These are phyloP conservation scores for Caenorhabditis sp. DNA, from an alignment of 2,888 invertebrate species.

Conservation along the genomic window DNA sequence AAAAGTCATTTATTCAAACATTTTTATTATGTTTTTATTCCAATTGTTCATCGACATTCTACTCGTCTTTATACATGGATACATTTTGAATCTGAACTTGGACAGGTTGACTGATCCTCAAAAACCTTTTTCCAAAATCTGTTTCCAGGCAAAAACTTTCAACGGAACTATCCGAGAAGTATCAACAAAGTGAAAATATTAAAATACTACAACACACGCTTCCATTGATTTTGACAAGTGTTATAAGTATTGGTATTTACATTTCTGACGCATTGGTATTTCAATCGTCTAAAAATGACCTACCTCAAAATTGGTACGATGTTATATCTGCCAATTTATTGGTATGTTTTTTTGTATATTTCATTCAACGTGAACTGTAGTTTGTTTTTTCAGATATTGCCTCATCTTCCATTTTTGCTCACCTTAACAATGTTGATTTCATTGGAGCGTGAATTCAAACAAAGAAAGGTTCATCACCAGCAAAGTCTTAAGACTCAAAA, in stretches of 20 bases:
- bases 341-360: constrained; percentile 11
- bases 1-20: constrained; percentile 14
- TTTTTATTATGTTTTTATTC: constrained; percentile 26
- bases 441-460: constrained; percentile 8
- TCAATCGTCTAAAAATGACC: constrained; percentile 14
- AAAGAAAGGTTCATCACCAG: constrained; percentile 6
- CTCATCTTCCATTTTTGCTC: constrained; percentile 34
- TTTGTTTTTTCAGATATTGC: constrained; percentile 26
- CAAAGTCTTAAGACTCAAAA: constrained; percentile 29
- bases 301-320: constrained; percentile 30
- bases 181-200: constrained; percentile 28
- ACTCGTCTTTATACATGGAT: constrained; percentile 16
- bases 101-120: background rate
- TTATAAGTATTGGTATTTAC: constrained; percentile 24
- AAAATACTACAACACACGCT: constrained; percentile 22
- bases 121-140: background rate
- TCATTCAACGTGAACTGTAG: too few relatives aligned
- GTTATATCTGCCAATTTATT: constrained; percentile 30
- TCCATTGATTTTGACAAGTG: constrained; percentile 12
- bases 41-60: constrained; percentile 21
- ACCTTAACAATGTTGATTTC: constrained; percentile 18
- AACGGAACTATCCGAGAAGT: constrained; percentile 18
- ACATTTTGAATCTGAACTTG: constrained; percentile 2
- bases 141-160: background rate
- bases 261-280: constrained; percentile 25